phyloP scores from a whole-genome alignment of 2,888 invertebrate species.

The Monoplex corrugatus region DNA sequence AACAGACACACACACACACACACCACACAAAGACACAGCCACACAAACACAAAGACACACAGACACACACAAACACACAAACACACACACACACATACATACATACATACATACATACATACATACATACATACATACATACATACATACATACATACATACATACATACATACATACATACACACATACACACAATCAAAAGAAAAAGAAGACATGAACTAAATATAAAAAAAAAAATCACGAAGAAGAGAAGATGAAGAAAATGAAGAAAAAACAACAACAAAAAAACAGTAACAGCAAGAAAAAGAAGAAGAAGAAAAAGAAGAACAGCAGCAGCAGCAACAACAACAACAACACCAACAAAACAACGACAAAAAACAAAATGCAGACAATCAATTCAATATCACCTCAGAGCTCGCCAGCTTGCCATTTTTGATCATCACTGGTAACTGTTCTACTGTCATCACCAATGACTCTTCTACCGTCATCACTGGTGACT shows the following conservation, averaged over 20 bases:
- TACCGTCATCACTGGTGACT: too few relatives aligned
- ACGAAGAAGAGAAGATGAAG: background rate
- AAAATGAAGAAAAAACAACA: background rate
- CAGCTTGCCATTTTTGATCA: too few relatives aligned
- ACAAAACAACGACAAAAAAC: background rate
- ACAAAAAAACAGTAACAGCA: background rate
- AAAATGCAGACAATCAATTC: background rate
- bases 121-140: too few relatives aligned
- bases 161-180: background rate
- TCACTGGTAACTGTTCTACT: too few relatives aligned
- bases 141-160: background rate
- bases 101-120: too few relatives aligned
- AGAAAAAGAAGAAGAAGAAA: slow-evolving; percentile 26
- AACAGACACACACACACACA: too few relatives aligned
- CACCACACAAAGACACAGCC: too few relatives aligned
- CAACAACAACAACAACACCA: background rate
- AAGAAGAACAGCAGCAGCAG: background rate
- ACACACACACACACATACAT: too few relatives aligned
- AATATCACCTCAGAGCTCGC: too few relatives aligned
- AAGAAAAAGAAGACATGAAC: background rate
- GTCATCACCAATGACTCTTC: too few relatives aligned
- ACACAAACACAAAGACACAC: too few relatives aligned
- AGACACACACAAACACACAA: too few relatives aligned
- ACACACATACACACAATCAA: background rate
- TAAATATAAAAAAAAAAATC: background rate